Conservation (phyloP, 1,140 invertebrate species). For the Grapholita molesta region DNA sequence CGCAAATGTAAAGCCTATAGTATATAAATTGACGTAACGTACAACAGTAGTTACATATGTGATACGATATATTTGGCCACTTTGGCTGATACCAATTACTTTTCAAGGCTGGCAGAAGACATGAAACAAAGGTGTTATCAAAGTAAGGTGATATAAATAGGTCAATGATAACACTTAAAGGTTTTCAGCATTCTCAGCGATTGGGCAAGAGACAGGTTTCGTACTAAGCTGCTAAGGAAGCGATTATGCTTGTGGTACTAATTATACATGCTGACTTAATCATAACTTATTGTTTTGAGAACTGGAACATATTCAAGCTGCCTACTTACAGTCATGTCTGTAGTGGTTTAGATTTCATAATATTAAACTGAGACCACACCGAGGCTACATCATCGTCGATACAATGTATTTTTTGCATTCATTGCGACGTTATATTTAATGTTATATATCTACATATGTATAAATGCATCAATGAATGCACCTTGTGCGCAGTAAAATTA, state of each 20-base stretch:
- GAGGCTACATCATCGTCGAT: neutral
- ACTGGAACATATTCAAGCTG: neutral
- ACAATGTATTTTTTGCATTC: too few relatives aligned
- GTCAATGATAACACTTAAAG: constrained; percentile 5
- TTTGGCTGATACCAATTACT: too few relatives aligned
- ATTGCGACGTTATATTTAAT: too few relatives aligned
- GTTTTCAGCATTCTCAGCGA: neutral
- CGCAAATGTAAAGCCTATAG: too few relatives aligned
- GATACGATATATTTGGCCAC: neutral
- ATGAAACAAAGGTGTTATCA: neutral
- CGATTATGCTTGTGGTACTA: neutral
- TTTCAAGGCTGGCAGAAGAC: neutral
- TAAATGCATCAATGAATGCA: too few relatives aligned
- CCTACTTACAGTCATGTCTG: neutral
- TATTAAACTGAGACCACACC: neutral
- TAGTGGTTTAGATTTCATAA: neutral
- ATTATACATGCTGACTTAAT: neutral
- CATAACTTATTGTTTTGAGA: neutral
- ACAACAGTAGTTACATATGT: too few relatives aligned
- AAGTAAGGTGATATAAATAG: neutral
- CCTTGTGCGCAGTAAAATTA: too few relatives aligned
- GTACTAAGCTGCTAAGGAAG: neutral
- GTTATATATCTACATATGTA: too few relatives aligned
- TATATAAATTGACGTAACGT: too few relatives aligned
- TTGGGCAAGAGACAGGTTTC: constrained; percentile 2